These are phyloP conservation scores for Myathropa florea DNA, from an alignment of 2,888 invertebrate species.

Conservation along the genomic window DNA sequence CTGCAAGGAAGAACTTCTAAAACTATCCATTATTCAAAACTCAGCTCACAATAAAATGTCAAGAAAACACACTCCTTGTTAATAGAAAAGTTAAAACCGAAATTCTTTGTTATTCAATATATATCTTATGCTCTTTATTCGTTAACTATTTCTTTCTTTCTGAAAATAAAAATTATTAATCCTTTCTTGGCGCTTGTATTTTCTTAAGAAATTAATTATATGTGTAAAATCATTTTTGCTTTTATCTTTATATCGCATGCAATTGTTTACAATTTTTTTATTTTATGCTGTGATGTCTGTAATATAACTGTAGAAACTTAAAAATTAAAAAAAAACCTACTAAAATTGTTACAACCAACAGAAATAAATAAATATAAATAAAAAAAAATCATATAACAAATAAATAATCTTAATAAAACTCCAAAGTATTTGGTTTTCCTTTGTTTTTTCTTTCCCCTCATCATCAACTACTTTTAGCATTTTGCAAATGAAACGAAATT, in stretches of 20 bases:
- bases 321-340: conserved; percentile 1
- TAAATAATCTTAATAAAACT: conserved; percentile 39
- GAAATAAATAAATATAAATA: conserved; percentile 8
- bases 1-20: too few relatives aligned
- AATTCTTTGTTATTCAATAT: too few relatives aligned
- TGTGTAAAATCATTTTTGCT: not conserved
- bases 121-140: too few relatives aligned
- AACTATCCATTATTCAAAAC: too few relatives aligned
- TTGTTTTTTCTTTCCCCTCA: conserved; percentile 17
- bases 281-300: conserved; percentile 55
- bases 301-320: conserved; percentile 38
- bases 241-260: conserved; percentile 30
- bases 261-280: conserved; percentile 17
- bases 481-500: conserved; percentile 65
- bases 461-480: conserved; percentile 54
- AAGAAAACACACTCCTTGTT: too few relatives aligned
- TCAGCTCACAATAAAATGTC: too few relatives aligned
- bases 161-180: not conserved
- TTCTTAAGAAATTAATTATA: not conserved
- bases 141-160: too few relatives aligned
- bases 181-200: not conserved
- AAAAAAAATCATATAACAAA: conserved; percentile 27
- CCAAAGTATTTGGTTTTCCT: conserved; percentile 45
- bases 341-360: conserved; percentile 26
- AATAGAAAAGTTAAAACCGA: too few relatives aligned